Evolutionary conservation across 2,797 vertebrate species (phyloP).

Genomic region (Gymnodraco acuticeps): DNA sequence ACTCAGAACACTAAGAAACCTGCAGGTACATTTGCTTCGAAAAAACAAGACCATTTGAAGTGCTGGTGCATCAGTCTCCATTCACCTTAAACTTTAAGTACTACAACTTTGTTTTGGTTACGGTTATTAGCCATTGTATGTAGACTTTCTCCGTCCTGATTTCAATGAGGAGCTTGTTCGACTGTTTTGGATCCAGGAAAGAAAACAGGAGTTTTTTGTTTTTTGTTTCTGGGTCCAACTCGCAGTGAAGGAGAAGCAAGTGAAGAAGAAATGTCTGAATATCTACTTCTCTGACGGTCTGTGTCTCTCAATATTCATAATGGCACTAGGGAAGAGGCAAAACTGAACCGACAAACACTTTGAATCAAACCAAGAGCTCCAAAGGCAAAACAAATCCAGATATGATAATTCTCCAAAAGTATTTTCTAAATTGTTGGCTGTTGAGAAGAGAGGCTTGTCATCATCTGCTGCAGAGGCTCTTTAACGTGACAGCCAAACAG

Average conservation of each 20-base stretch:
- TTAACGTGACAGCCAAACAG: conserved; percentile 50
- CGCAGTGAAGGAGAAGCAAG: not conserved
- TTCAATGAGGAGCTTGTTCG: too few relatives aligned
- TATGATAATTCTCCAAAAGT: conserved; percentile 31
- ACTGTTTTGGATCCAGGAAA: too few relatives aligned
- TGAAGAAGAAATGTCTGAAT: not conserved
- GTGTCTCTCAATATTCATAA: not conserved
- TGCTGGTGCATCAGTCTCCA: too few relatives aligned
- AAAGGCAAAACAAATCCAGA: conserved; percentile 37
- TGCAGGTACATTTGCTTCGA: too few relatives aligned
- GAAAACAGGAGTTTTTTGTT: too few relatives aligned
- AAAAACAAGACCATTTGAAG: too few relatives aligned
- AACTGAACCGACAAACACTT: conserved; percentile 39
- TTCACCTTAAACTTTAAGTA: too few relatives aligned
- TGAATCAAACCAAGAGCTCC: conserved; percentile 39
- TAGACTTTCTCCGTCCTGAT: too few relatives aligned
- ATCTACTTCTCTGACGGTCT: not conserved
- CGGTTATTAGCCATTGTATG: too few relatives aligned
- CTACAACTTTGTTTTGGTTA: too few relatives aligned
- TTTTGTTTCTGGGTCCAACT: too few relatives aligned
- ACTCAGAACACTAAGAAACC: too few relatives aligned
- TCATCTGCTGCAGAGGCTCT: conserved; percentile 18
- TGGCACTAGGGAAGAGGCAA: conserved; percentile 17
- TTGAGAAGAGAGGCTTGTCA: conserved; percentile 35
- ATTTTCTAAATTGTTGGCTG: conserved; percentile 56